Evolutionary conservation across 2,797 vertebrate species (phyloP).

Genomic region (Tympanoctomys barrerae): DNA sequence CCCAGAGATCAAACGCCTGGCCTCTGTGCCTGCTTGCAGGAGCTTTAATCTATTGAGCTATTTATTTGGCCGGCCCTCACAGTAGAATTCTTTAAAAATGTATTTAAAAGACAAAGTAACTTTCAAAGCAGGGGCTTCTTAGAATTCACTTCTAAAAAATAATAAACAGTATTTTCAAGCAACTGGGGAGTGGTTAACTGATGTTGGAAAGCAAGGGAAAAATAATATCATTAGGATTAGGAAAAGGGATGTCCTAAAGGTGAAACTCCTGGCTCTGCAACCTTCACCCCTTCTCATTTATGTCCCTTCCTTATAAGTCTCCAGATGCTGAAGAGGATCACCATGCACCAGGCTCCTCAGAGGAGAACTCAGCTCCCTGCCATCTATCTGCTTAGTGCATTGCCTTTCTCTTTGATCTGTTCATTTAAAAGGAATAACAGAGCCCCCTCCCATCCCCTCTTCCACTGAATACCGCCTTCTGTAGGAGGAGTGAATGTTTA

Average conservation of each 20-base stretch:
- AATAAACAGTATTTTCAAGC: background rate
- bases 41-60: too few species aligned
- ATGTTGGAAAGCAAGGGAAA: background rate
- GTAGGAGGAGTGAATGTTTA: background rate
- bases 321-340: background rate
- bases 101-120: constrained; percentile 33
- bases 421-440: background rate
- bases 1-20: too few species aligned
- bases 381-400: background rate
- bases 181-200: background rate
- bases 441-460: background rate
- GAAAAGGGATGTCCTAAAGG: background rate
- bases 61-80: too few species aligned
- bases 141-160: background rate
- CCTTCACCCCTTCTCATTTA: background rate
- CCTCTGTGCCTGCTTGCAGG: too few species aligned
- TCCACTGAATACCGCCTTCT: background rate
- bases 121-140: background rate
- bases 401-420: background rate
- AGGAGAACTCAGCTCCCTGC: background rate
- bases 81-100: background rate
- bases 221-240: background rate
- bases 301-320: background rate
- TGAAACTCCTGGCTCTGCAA: background rate
- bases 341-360: background rate